A percentile compares a stretch with the other conserved stretches of the same genome.
Evolutionary conservation across 2,888 invertebrate genomes (phyloP).

Genomic region (Polyommatus iphigenia): DNA sequence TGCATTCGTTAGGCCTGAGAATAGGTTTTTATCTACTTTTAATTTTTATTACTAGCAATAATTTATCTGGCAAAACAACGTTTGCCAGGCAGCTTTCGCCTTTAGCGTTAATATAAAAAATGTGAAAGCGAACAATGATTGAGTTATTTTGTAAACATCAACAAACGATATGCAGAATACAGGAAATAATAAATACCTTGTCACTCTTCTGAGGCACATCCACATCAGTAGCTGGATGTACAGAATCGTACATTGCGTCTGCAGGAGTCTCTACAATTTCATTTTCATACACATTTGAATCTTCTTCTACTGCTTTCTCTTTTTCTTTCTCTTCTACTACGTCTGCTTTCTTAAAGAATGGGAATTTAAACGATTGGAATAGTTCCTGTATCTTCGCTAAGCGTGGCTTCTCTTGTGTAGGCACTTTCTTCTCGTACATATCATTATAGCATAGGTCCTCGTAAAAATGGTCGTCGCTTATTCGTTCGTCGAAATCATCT

Average conservation of each 20-base stretch:
- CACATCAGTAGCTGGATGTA: slow-evolving; percentile 51
- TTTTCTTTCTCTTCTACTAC: slow-evolving; percentile 44
- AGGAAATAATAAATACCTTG: slow-evolving; percentile 42
- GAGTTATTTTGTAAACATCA: neutral
- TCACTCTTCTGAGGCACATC: slow-evolving; percentile 37
- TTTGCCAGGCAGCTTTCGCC: too few species aligned
- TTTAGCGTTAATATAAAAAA: too few species aligned
- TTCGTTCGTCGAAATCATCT: slow-evolving; percentile 56
- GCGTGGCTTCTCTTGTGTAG: slow-evolving; percentile 53
- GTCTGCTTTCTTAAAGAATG: slow-evolving; percentile 61
- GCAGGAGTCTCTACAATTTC: slow-evolving; percentile 58
- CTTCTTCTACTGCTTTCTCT: slow-evolving; percentile 26
- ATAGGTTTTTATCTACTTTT: too few species aligned
- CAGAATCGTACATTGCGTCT: slow-evolving; percentile 68
- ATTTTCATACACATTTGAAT: slow-evolving; percentile 39
- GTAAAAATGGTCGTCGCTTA: slow-evolving; percentile 68
- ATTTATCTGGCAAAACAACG: too few species aligned
- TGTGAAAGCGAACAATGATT: neutral
- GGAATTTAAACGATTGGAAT: slow-evolving; percentile 66
- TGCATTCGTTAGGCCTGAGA: too few species aligned
- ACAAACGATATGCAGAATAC: neutral
- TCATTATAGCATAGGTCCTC: slow-evolving; percentile 71
- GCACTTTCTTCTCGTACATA: slow-evolving; percentile 45
- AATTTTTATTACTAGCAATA: too few species aligned
- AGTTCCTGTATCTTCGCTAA: slow-evolving; percentile 68